phyloP scores from a whole-genome alignment of 2,113 vertebrate species.

The Propithecus coquereli region DNA sequence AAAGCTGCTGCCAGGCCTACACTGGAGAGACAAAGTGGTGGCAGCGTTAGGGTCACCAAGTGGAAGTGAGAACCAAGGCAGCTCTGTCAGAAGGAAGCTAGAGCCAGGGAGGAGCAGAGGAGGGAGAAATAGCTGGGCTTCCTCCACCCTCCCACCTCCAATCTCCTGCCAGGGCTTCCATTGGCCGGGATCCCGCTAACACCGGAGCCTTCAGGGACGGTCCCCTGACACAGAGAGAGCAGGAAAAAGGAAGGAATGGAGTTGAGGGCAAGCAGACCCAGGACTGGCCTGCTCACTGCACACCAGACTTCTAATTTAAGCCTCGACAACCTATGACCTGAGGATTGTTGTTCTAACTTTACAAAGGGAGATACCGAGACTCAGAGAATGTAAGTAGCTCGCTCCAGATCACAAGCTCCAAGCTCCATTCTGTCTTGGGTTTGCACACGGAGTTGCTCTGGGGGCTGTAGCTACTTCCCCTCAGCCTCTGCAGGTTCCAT shows the following conservation, averaged over 20 bases:
- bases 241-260: not conserved
- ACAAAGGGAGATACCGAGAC: not conserved
- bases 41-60: not conserved
- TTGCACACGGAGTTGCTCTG: not conserved
- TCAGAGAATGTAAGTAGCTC: not conserved
- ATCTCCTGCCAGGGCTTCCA: not conserved
- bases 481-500: no score
- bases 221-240: not conserved
- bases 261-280: not conserved
- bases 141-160: not conserved
- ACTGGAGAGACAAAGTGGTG: not conserved
- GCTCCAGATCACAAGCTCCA: not conserved
- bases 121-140: not conserved
- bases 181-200: not conserved
- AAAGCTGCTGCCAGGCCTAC: not conserved
- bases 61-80: no score
- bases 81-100: not conserved
- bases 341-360: not conserved
- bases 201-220: no score
- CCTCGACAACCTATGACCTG: not conserved
- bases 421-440: not conserved
- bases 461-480: not conserved
- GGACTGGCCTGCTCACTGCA: not conserved
- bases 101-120: not conserved
- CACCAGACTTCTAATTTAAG: not conserved